phyloP scores from a whole-genome alignment of 2,888 invertebrate genomes.

The Patella caerulea region DNA sequence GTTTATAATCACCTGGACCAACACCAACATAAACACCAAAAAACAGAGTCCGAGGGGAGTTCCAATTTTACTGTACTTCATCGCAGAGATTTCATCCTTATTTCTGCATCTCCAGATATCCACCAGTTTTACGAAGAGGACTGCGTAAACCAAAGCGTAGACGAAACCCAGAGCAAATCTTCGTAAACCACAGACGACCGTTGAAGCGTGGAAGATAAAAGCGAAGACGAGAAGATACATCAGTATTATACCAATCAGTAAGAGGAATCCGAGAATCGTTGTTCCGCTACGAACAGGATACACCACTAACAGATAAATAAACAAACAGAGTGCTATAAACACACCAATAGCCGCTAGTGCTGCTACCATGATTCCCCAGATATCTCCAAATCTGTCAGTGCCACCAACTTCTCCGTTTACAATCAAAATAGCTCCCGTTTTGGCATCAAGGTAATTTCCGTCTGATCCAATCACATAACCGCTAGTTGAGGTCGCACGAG shows the following conservation, averaged over 20 bases:
- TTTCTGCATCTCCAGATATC: constrained; percentile 70
- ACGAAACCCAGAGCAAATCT: constrained; percentile 71
- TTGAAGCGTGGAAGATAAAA: constrained; percentile 70
- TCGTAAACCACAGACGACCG: constrained; percentile 71
- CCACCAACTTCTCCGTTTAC: constrained; percentile 44
- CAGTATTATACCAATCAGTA: constrained; percentile 71
- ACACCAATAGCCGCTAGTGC: constrained; percentile 70
- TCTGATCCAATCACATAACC: constrained; percentile 46
- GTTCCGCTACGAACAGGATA: constrained; percentile 71
- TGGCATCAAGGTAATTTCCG: constrained; percentile 57
- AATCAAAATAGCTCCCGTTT: constrained; percentile 48
- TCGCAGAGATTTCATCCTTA: constrained; percentile 54
- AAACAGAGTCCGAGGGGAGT: constrained; percentile 70
- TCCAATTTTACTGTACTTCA: constrained; percentile 64
- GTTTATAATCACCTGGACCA: constrained; percentile 71
- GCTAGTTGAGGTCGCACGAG: not conserved
- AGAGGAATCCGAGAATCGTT: constrained; percentile 71
- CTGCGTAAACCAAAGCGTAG: constrained; percentile 71
- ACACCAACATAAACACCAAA: constrained; percentile 64
- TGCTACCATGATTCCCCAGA: constrained; percentile 70
- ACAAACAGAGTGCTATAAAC: constrained; percentile 67
- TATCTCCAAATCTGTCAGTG: constrained; percentile 58
- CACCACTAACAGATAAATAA: constrained; percentile 70
- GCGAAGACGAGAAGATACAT: constrained; percentile 72
- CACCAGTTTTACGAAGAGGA: constrained; percentile 72